These are phyloP conservation scores for Dermochelys coriacea DNA, from an alignment of 2,797 vertebrate genomes.

Conservation along the genomic window DNA sequence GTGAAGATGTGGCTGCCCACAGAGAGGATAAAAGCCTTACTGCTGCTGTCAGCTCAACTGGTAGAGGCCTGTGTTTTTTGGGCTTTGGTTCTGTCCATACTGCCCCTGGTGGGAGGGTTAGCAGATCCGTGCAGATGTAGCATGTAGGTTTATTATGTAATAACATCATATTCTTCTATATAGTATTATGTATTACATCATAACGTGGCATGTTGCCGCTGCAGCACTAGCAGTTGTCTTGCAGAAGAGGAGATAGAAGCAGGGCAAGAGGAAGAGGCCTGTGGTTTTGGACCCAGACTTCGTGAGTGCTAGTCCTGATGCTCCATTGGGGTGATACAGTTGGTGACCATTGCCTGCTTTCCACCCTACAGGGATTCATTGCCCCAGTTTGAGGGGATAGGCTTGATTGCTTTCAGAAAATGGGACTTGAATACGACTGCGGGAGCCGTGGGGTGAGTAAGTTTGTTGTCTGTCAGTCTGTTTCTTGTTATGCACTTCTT, in stretches of 20 bases:
- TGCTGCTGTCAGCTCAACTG: rapidly evolving
- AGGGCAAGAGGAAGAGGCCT: neutral
- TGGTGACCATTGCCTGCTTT: neutral
- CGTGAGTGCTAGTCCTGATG: neutral
- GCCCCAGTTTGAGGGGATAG: no score
- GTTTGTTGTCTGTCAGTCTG: no score
- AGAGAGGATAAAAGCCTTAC: rapidly evolving
- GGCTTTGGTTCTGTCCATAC: neutral
- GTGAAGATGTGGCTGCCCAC: rapidly evolving
- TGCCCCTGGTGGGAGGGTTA: neutral
- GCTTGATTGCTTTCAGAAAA: neutral
- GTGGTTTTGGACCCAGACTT: neutral
- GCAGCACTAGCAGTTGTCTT: no score
- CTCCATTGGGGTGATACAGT: neutral
- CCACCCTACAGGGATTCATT: no score
- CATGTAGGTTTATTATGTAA: neutral
- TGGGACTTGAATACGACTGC: neutral
- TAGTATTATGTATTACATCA: neutral
- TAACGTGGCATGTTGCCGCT: neutral
- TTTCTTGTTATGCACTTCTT: no score
- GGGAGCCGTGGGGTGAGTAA: no score
- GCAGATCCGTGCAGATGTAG: neutral
- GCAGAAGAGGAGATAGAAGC: neutral
- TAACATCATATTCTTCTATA: neutral
- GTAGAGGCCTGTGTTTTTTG: neutral